A percentile compares a stretch with the other conserved stretches of the same genome.
Conservation (phyloP, 1,140 invertebrate species). For the Drosophila serrata region DNA sequence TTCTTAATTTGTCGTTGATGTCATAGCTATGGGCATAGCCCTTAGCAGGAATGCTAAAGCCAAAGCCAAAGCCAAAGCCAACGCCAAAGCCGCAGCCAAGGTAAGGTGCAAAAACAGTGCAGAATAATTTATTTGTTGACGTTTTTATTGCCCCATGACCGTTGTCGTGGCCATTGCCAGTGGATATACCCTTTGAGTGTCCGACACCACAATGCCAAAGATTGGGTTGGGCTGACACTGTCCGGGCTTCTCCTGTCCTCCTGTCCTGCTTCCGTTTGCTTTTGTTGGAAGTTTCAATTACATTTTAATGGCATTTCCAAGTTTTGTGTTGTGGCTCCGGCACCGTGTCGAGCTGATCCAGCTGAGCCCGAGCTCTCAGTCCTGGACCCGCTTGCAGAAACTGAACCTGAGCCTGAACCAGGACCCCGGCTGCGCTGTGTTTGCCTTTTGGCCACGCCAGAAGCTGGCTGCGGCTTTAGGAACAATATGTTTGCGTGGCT, state of each 20-base stretch:
- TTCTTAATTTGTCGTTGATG: constrained; percentile 62
- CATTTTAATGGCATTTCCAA: constrained; percentile 84
- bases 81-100: constrained; percentile 18
- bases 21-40: constrained; percentile 37
- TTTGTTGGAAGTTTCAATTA: constrained; percentile 81
- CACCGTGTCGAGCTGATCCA: constrained; percentile 36
- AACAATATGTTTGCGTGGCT: constrained; percentile 71
- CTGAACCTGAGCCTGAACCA: constrained; percentile 8
- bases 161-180: constrained; percentile 34
- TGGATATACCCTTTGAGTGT: constrained; percentile 57
- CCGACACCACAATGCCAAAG: constrained; percentile 28
- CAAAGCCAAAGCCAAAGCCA: constrained; percentile 4
- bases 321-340: constrained; percentile 61
- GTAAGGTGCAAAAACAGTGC: constrained; percentile 72
- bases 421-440: constrained; percentile 29
- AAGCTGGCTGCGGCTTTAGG: constrained; percentile 66
- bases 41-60: background rate
- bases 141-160: constrained; percentile 71
- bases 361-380: constrained; percentile 17
- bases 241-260: constrained; percentile 9
- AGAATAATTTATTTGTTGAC: constrained; percentile 69
- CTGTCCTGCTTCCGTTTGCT: constrained; percentile 45
- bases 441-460: constrained; percentile 38
- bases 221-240: constrained; percentile 42
- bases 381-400: constrained; percentile 2